Evolutionary conservation across 1,140 invertebrate species (phyloP), one percentile per base, ranked within the genome.

Genomic region (Calephelis nemesis): DNA sequence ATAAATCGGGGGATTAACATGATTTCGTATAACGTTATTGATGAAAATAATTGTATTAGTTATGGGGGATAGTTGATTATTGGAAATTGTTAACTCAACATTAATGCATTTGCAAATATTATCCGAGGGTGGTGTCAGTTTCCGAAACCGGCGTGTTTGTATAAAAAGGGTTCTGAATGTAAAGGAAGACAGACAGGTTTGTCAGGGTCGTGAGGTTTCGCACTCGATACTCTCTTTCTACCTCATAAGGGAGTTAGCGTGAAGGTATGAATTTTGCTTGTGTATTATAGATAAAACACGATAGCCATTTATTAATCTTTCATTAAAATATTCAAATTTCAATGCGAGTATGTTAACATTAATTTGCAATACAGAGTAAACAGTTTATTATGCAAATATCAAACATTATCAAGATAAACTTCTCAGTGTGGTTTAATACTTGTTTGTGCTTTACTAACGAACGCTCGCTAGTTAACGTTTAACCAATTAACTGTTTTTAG

Each of bases 401-500:
- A 47, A 48, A 47, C 62, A 63, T 63, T 19, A 63, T 47, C 45
- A 63, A 63, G 62, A 5, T 15, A 15, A 47, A 47, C n/a, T 47
- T 45, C 13, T 63, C 7, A 15, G 62, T 15, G 45, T 11, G 47
- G 47, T 64, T 64, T 64, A 47, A 48, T 64, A 7, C 45, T 48
- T 45, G 19, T 13, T 48, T 64, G 54, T 69, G 67, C 47, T 52
- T 58, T 30, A 11, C 47, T 64, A 52, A 30, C 52, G 40, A 60
- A 58, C 19, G 13, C 52, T 54, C 19, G 65, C 65, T 58, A 40
- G 48, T 58, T 67, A 58, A 60, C 49, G 52, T 54, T 39, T 39
- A 60, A 60, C 54, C 54, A 45, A 67, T 67, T 47, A 67, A 58
- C 48, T 11, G 19, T 50, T 47, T 68, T 62, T 62, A 39, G 52